A percentile compares a stretch with the other conserved stretches of the same genome.
Conservation (phyloP, 2,888 invertebrate genomes). For the Agelastica alni region DNA sequence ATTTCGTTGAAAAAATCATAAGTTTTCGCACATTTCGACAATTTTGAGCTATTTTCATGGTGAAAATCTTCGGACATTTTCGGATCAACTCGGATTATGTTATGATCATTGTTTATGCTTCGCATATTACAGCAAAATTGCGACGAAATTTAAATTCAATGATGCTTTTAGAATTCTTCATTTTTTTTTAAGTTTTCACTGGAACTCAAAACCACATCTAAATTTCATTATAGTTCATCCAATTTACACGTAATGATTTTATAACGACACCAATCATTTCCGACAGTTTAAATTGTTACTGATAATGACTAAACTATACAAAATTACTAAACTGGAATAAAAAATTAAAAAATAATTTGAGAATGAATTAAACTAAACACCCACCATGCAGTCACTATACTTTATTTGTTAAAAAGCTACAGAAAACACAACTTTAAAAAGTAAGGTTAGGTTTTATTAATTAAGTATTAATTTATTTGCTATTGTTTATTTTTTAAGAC, state of each 20-base stretch:
- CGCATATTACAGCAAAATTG: constrained; percentile 33
- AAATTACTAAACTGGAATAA: neutral
- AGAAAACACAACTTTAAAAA: neutral
- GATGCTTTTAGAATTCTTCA: neutral
- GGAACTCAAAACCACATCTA: neutral
- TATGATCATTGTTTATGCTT: constrained; percentile 54
- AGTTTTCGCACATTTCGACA: constrained; percentile 47
- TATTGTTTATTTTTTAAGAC: neutral
- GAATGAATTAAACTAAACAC: neutral
- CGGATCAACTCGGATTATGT: constrained; percentile 54
- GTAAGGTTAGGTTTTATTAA: neutral
- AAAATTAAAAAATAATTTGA: too few species aligned
- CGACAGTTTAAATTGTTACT: neutral
- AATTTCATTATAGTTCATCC: neutral
- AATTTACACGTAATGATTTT: neutral
- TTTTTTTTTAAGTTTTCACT: neutral
- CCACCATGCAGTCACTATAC: neutral
- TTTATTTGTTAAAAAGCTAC: too few species aligned
- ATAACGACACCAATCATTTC: neutral
- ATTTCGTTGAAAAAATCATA: constrained; percentile 43
- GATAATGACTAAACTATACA: neutral
- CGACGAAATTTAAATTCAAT: constrained; percentile 13
- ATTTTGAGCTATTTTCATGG: constrained; percentile 50
- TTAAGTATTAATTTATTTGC: neutral
- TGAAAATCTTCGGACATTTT: constrained; percentile 58